Base-by-base conservation (phyloP, 2,888 invertebrate genomes). In the Eugnorisma glareosa region DNA sequence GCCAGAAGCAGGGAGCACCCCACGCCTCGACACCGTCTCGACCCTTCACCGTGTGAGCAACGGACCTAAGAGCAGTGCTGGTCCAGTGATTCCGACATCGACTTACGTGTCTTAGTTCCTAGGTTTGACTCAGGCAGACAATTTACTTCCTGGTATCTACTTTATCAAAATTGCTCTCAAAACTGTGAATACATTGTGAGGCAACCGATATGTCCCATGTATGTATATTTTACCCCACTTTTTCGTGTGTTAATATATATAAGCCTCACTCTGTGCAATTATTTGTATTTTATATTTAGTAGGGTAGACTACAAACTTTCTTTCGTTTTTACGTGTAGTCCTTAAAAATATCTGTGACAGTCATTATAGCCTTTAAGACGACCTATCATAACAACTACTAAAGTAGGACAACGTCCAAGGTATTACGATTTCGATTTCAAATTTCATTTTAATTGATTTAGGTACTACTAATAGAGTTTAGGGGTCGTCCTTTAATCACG, bases 391-490 rank as follows among this genome's bases (percentile, higher is more conserved):
- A 28, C 18, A 61, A 24, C 11, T 31, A 48, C 24, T 66, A 24
- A 66, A 74, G 7, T 45, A 24, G 31, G 4, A 45, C 54, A 75
- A 24, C 37, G 48, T 31, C 31, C 45, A 59, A 73, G 43, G 54
- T 37, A 24, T 18, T 37, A 57, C 18, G 37, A 28, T 40, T n/a
- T n/a, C n/a, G n/a, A n/a, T n/a, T n/a, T n/a, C n/a, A n/a, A 66
- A 54, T 73, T 66, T 48, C 3, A 37, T 61, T 51, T 69, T 37
- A 79, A 61, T 51, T 79, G 66, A 78, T 69, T 68, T 35, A n/a
- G 35, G 35, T 40, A 10, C 10, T n/a, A n/a, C n/a, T n/a, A n/a
- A n/a, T n/a, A n/a, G n/a, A n/a, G n/a, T n/a, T n/a, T n/a, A n/a
- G n/a, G n/a, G n/a, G n/a, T n/a, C n/a, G n/a, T n/a, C n/a, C n/a